phyloP scores from a whole-genome alignment of 2,113 vertebrate species.

The Corapipo altera region DNA sequence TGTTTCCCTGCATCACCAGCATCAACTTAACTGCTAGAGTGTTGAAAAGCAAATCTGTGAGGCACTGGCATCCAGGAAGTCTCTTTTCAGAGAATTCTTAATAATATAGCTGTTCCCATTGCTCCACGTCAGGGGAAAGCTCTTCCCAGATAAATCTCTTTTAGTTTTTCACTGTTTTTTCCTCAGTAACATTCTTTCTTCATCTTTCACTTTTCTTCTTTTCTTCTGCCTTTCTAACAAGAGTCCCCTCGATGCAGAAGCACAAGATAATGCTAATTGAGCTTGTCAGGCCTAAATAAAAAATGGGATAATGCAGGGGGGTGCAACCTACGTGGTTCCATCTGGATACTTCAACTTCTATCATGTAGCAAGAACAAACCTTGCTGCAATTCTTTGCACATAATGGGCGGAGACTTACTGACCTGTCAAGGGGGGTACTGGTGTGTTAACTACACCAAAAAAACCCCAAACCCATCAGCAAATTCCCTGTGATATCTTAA shows the following conservation, averaged over 20 bases:
- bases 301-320: slow-evolving; percentile 9
- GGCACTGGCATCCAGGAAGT: background rate
- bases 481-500: background rate
- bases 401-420: slow-evolving; percentile 26
- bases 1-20: background rate
- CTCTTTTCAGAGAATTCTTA: background rate
- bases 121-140: background rate
- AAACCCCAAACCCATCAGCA: background rate
- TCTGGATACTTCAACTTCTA: slow-evolving; percentile 38
- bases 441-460: background rate
- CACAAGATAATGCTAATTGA: slow-evolving; percentile 54
- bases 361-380: background rate
- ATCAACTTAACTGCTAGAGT: background rate
- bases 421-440: slow-evolving; percentile 19
- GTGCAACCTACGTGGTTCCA: slow-evolving; percentile 9
- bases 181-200: background rate
- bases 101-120: background rate
- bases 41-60: background rate
- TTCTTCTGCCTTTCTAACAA: slow-evolving; percentile 12
- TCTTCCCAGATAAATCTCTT: slow-evolving; percentile 11
- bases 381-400: background rate
- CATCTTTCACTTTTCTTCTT: background rate
- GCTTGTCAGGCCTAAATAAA: slow-evolving; percentile 61
- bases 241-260: slow-evolving; percentile 7
- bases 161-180: background rate